Conservation (phyloP, 2,113 vertebrate species). For the Cyrtonyx montezumae region DNA sequence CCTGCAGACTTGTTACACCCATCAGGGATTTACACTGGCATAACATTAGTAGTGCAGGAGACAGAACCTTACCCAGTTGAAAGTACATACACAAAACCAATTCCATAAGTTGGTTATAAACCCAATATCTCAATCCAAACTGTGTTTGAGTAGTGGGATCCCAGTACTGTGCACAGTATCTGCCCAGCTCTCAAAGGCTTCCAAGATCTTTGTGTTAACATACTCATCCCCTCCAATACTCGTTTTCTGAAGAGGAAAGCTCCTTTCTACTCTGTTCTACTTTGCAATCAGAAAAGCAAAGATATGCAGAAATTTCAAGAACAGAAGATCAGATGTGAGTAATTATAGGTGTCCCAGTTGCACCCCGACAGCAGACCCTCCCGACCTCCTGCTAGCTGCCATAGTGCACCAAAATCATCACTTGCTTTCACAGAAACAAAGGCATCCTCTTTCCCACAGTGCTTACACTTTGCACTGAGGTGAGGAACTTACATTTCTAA, state of each 20-base stretch:
- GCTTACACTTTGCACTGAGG: neutral
- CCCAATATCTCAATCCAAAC: neutral
- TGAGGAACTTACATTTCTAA: neutral
- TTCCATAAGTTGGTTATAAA: neutral
- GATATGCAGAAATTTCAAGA: neutral
- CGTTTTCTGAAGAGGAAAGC: neutral
- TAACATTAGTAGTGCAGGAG: neutral
- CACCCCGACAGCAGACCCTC: neutral
- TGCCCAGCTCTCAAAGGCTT: neutral
- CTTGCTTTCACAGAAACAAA: neutral
- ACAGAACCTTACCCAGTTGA: neutral
- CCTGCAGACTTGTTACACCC: neutral
- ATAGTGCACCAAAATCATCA: rapidly evolving
- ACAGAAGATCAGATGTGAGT: neutral
- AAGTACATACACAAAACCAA: neutral
- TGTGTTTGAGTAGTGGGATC: neutral
- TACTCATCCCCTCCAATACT: neutral
- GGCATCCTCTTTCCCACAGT: neutral
- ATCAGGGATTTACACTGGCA: neutral
- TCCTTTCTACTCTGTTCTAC: neutral
- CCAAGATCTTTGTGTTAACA: rapidly evolving
- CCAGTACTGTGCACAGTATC: neutral
- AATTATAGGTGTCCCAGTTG: conserved; percentile 15
- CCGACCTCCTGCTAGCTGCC: rapidly evolving
- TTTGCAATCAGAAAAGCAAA: conserved; percentile 3